Evolutionary conservation across 2,797 vertebrate species (phyloP).

Genomic region (Ctenosaura bakeri): DNA sequence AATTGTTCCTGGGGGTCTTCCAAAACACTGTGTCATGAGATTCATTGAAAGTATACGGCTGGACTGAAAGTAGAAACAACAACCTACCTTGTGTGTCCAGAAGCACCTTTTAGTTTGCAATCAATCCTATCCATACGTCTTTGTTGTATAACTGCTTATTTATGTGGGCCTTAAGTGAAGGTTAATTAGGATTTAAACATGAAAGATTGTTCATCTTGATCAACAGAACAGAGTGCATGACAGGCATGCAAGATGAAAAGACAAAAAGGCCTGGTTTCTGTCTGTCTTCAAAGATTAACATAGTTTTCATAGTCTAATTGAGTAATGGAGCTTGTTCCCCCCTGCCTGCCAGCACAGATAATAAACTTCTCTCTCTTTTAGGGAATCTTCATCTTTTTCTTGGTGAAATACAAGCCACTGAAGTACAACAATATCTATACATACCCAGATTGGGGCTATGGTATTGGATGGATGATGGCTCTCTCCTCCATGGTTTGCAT

Average conservation of each 20-base stretch:
- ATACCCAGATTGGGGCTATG: constrained; percentile 97
- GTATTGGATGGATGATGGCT: constrained; percentile 98
- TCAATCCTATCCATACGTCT: constrained; percentile 27
- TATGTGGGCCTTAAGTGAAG: constrained; percentile 33
- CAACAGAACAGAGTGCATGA: constrained; percentile 5
- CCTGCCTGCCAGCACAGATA: neutral
- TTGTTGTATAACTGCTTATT: constrained; percentile 45
- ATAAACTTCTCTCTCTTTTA: constrained; percentile 70
- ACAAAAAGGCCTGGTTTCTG: neutral
- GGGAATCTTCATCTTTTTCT: constrained; percentile 97
- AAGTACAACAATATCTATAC: constrained; percentile 98
- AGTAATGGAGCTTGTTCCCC: neutral
- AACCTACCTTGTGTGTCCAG: neutral
- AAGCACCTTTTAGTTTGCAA: neutral
- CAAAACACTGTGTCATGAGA: no score
- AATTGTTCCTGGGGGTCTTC: no score
- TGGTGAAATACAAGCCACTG: constrained; percentile 97
- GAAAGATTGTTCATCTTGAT: constrained; percentile 23
- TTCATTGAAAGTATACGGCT: neutral
- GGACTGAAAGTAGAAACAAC: neutral
- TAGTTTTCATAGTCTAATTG: neutral
- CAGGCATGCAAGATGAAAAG: constrained; percentile 5
- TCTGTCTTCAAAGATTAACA: constrained; percentile 22
- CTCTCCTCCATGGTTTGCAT: constrained; percentile 98
- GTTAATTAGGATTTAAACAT: constrained; percentile 60